A percentile compares a stretch with the other conserved stretches of the same genome.
Evolutionary conservation across 2,888 invertebrate species (phyloP).

Genomic region (Selenia dentaria): DNA sequence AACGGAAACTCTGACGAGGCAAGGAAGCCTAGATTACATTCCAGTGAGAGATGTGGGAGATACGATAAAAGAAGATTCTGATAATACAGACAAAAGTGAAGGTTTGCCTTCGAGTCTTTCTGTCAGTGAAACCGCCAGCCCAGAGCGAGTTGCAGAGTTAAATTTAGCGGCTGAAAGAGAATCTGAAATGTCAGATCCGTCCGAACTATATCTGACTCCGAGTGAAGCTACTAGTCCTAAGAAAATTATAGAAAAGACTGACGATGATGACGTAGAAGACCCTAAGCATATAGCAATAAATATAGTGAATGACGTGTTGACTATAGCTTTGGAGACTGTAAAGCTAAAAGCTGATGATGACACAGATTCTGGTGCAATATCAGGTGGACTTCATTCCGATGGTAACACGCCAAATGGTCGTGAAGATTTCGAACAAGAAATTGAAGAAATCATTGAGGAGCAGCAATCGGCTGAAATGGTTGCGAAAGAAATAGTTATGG

Average conservation of each 20-base stretch:
- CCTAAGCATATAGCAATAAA: conserved; percentile 73
- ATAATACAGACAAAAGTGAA: conserved; percentile 77
- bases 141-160: conserved; percentile 70
- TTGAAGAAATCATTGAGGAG: conserved; percentile 67
- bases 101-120: conserved; percentile 78
- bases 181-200: conserved; percentile 87
- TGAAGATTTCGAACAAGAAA: conserved; percentile 74
- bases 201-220: conserved; percentile 88
- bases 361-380: conserved; percentile 77
- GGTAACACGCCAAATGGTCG: conserved; percentile 77
- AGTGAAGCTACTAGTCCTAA: conserved; percentile 85
- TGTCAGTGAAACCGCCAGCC: conserved; percentile 76
- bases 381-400: conserved; percentile 73
- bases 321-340: conserved; percentile 73
- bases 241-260: conserved; percentile 73
- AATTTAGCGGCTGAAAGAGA: conserved; percentile 79
- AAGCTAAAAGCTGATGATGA: conserved; percentile 74
- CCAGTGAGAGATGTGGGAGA: conserved; percentile 80
- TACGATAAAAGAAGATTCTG: conserved; percentile 72
- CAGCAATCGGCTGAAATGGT: conserved; percentile 62
- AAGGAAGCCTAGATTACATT: conserved; percentile 78
- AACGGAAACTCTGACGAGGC: conserved; percentile 65
- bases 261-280: conserved; percentile 56
- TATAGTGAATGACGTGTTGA: conserved; percentile 79
- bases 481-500: conserved; percentile 65